Conservation (phyloP, 53 echinoderm and acorn worm genomes). For the Temnopleurus reevesii region DNA sequence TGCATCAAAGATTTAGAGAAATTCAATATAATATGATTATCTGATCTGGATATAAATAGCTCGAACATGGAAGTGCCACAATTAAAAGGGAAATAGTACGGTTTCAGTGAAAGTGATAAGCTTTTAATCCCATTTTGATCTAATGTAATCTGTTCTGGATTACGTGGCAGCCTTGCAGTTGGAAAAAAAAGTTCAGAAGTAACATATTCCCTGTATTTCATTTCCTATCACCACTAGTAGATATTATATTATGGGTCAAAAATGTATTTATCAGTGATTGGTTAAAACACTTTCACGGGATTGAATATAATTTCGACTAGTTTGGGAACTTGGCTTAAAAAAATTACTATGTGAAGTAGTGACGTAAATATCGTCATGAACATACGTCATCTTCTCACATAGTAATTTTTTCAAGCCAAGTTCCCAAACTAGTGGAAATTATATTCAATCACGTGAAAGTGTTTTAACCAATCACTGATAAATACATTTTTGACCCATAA, state of each 20-base stretch:
- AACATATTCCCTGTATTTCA: not conserved
- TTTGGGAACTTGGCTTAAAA: not conserved
- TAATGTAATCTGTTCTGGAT: slow-evolving; percentile 14
- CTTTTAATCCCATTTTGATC: not conserved
- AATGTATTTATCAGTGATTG: not conserved
- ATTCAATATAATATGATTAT: not conserved
- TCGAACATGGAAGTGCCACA: not conserved
- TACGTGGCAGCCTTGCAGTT: too few species aligned
- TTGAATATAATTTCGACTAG: not conserved
- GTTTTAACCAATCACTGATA: too few species aligned
- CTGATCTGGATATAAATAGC: not conserved
- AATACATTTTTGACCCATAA: too few species aligned
- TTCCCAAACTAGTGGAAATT: too few species aligned
- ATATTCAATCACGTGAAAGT: too few species aligned
- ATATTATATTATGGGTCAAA: not conserved
- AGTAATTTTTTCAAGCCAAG: too few species aligned
- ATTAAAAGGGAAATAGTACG: not conserved
- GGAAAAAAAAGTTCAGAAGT: not conserved
- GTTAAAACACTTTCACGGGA: not conserved
- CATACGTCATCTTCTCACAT: too few species aligned
- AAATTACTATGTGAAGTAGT: not conserved
- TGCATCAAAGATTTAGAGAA: not conserved
- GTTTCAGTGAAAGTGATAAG: not conserved
- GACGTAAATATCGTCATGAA: too few species aligned
- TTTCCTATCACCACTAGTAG: not conserved